These are phyloP conservation scores for Saturnia pavonia DNA, from an alignment of 2,888 invertebrate genomes.

Conservation along the genomic window DNA sequence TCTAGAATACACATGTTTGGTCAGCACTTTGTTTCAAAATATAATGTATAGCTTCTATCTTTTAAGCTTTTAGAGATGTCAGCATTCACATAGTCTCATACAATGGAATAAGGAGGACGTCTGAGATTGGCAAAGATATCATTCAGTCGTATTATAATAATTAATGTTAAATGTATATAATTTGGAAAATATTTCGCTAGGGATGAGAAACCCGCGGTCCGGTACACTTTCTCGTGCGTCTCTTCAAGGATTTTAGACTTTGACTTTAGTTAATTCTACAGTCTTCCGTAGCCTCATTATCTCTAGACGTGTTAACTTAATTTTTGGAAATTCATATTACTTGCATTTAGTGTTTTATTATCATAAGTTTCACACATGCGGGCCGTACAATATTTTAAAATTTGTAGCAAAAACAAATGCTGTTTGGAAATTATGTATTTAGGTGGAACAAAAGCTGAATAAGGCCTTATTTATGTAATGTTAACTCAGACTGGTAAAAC, in stretches of 20 bases:
- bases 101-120: not conserved
- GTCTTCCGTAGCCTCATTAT: not conserved
- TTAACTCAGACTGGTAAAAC: too few relatives aligned
- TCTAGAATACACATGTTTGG: not conserved
- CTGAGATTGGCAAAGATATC: not conserved
- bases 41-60: not conserved
- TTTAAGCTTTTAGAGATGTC: not conserved
- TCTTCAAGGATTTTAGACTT: not conserved
- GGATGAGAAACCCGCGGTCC: not conserved
- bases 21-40: not conserved
- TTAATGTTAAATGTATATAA: not conserved
- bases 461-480: too few relatives aligned
- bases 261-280: too few relatives aligned
- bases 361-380: not conserved
- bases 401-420: not conserved
- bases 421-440: too few relatives aligned
- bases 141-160: not conserved
- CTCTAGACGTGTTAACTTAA: not conserved
- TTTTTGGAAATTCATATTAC: not conserved
- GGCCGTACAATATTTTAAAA: too few relatives aligned
- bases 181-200: not conserved
- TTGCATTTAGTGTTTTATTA: not conserved
- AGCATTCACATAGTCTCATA: not conserved
- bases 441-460: too few relatives aligned
- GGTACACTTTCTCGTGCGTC: not conserved